Conservation (phyloP, 2,888 invertebrate species). For the Microctonus hyperodae region DNA sequence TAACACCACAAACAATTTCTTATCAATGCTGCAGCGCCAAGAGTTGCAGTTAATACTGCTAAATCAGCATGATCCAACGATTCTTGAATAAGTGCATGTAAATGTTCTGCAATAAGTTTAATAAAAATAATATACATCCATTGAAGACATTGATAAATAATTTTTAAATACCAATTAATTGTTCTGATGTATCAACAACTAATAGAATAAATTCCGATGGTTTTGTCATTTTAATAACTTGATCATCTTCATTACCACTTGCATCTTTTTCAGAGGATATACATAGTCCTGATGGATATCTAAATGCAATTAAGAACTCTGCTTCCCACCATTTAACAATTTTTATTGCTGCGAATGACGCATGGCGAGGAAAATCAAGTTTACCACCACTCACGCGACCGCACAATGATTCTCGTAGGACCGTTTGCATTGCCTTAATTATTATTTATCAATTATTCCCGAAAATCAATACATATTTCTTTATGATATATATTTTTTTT, state of each 20-base stretch:
- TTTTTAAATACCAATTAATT: constrained; percentile 72
- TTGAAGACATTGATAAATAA: no score
- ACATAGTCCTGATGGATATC: constrained; percentile 69
- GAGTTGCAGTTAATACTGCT: constrained; percentile 79
- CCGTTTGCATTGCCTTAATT: constrained; percentile 72
- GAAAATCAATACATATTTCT: background rate
- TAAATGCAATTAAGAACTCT: constrained; percentile 79
- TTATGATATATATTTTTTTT: background rate
- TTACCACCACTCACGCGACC: constrained; percentile 81
- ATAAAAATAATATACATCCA: background rate
- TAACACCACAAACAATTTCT: constrained; percentile 83
- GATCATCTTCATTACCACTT: constrained; percentile 59
- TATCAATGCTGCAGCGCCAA: constrained; percentile 80
- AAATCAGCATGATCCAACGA: constrained; percentile 85
- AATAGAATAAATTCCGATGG: constrained; percentile 78
- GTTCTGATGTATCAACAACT: constrained; percentile 76
- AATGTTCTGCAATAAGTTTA: constrained; percentile 68
- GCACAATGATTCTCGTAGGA: constrained; percentile 81
- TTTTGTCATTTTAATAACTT: constrained; percentile 76
- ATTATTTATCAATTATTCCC: constrained; percentile 13
- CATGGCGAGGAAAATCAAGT: constrained; percentile 82
- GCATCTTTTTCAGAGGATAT: constrained; percentile 54
- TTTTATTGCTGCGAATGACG: constrained; percentile 84
- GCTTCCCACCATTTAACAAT: constrained; percentile 88
- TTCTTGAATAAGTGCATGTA: constrained; percentile 82